phyloP scores from a whole-genome alignment of 1,140 invertebrate genomes.

The Ruditapes philippinarum region DNA sequence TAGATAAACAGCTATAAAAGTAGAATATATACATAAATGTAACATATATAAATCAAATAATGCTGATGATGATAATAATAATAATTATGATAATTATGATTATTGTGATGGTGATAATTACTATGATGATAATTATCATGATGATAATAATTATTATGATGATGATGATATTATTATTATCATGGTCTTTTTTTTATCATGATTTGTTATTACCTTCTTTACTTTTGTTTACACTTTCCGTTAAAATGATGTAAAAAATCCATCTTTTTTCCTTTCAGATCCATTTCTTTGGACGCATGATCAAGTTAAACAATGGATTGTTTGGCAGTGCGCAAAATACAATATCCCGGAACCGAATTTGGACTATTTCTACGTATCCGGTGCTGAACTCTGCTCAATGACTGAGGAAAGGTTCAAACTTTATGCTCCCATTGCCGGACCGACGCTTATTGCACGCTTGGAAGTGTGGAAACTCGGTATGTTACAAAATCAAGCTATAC shows the following conservation, averaged over 20 bases:
- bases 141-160: no score
- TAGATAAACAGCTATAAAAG: no score
- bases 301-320: slow-evolving; percentile 95
- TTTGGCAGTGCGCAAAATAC: slow-evolving; percentile 93
- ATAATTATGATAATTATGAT: no score
- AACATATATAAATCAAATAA: no score
- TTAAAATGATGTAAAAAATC: background rate
- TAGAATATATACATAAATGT: no score
- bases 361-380: slow-evolving; percentile 92
- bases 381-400: slow-evolving; percentile 91
- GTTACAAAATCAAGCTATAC: slow-evolving; percentile 44
- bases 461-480: slow-evolving; percentile 96
- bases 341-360: slow-evolving; percentile 90
- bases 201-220: background rate
- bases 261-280: slow-evolving; percentile 89
- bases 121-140: no score
- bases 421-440: slow-evolving; percentile 92
- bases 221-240: background rate
- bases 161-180: background rate
- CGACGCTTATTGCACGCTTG: slow-evolving; percentile 94
- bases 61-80: no score
- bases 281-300: slow-evolving; percentile 93
- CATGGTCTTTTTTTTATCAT: background rate
- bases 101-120: no score
- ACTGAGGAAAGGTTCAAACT: slow-evolving; percentile 95